Percentiles rank a stretch among this genome's conserved stretches.
Conservation (phyloP, 2,113 vertebrate genomes). For the Sminthopsis crassicaudata region DNA sequence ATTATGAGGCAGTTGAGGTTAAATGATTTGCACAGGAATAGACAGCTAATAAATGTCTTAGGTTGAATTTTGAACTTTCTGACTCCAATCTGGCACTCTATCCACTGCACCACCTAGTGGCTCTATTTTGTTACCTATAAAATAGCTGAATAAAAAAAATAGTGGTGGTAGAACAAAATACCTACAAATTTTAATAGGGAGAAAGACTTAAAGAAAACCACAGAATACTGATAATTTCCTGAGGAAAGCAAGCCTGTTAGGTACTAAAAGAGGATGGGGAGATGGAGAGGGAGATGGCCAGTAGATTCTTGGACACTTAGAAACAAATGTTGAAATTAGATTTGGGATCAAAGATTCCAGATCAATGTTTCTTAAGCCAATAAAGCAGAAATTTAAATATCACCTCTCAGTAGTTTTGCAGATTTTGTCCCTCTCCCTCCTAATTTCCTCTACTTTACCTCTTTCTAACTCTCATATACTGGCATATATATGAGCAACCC, state of each 20-base stretch:
- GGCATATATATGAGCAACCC: fast-evolving
- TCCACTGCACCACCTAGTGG: no score
- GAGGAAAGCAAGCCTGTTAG: not conserved
- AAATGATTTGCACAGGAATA: no score
- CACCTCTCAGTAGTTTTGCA: not conserved
- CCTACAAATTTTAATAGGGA: not conserved
- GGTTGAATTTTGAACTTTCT: no score
- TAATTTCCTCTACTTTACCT: not conserved
- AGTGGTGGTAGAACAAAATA: not conserved
- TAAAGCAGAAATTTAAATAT: not conserved
- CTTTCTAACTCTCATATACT: not conserved
- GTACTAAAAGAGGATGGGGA: not conserved
- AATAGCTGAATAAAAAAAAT: not conserved
- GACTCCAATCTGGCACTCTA: no score
- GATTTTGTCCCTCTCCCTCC: not conserved
- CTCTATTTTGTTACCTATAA: not conserved
- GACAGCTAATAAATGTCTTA: no score
- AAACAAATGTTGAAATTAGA: not conserved
- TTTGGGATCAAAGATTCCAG: not conserved
- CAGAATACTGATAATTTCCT: not conserved
- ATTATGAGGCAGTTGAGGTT: no score
- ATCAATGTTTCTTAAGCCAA: not conserved
- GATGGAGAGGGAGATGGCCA: not conserved
- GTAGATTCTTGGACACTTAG: not conserved
- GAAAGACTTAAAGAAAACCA: not conserved